These are phyloP conservation scores for Syncerus caffer DNA, from an alignment of 2,797 vertebrate species.

Conservation along the genomic window DNA sequence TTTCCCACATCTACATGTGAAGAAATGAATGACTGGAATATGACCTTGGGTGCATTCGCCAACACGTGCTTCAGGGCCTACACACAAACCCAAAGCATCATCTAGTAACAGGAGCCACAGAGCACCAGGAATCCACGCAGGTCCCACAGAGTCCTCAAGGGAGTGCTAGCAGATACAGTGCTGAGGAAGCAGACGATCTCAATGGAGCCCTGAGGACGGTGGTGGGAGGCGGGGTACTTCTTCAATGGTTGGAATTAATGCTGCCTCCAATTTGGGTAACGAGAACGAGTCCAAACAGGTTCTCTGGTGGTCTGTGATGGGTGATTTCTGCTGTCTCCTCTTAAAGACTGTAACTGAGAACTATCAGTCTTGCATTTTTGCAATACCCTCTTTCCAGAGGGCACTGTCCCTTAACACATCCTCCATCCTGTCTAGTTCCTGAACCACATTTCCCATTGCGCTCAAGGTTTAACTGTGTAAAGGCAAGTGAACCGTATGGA, in stretches of 20 bases:
- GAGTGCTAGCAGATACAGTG: rapidly evolving
- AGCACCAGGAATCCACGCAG: not conserved
- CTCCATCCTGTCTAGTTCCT: not conserved
- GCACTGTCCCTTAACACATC: not conserved
- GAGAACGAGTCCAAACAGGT: not conserved
- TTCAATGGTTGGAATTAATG: not conserved
- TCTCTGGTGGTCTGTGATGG: not conserved
- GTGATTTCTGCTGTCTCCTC: not conserved
- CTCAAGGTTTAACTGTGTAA: not conserved
- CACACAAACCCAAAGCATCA: not conserved
- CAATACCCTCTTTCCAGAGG: not conserved
- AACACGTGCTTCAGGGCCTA: not conserved
- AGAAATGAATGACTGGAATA: not conserved
- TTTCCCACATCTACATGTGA: not conserved
- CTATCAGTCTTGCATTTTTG: not conserved
- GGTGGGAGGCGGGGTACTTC: not conserved
- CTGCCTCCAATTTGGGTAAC: not conserved
- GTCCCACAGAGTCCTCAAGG: not conserved
- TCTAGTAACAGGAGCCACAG: not conserved
- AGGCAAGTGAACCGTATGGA: not conserved
- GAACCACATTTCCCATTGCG: not conserved
- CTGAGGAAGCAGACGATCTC: rapidly evolving
- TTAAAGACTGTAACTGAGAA: not conserved
- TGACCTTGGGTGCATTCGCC: not conserved
- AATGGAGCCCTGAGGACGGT: not conserved